Evolutionary conservation across 2,888 invertebrate species (phyloP), one percentile per base, ranked within the genome.

Genomic region (Oscheius sp.): DNA sequence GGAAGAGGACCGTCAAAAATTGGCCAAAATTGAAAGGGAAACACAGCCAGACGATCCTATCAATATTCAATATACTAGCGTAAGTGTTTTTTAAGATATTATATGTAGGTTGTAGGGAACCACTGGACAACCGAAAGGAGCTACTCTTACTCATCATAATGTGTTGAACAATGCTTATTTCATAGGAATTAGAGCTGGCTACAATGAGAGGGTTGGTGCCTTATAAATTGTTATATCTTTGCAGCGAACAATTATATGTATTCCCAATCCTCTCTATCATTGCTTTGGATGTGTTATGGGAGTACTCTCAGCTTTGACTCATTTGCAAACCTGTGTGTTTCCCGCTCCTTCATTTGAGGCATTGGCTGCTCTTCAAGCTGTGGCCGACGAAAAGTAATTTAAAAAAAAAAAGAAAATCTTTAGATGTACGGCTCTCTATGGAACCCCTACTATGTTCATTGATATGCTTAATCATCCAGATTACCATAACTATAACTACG

Each of bases 111-210:
- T 81, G 44, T 74, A 89, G 89, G 92, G 92, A 17, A 92, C 92
- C 0, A 92, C 94, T 0, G 91, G 91, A 12, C 86, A 87, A 44
- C 92, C 94, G 0, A 94, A 94, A 87, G 93, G 92, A 44, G 88
- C 87, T 14, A 80, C 82, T 6, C 78, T 89, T 28, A 84, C 88
- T 1, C 93, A 94, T 83, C 90, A 90, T 81, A 90, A 90, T 68
- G 88, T 92, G 20, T 88, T 92, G 1, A 94, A 94, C 86, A 94
- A 94, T 86, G 89, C 91, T 6, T 90, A 89, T 81, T 89, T 90
- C 79, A 88, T 90, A 67, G 91, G 91, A 0, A 87, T 84, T 38
- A 82, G 89, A 28, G 74, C 88, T 22, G 87, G 87, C 14, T 89
- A 88, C 73, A 69, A 80, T 54, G 38, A 69, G 14, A 72, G 71